These are phyloP conservation scores for Netelia inedita DNA, from an alignment of 2,888 invertebrate species.

Conservation along the genomic window DNA sequence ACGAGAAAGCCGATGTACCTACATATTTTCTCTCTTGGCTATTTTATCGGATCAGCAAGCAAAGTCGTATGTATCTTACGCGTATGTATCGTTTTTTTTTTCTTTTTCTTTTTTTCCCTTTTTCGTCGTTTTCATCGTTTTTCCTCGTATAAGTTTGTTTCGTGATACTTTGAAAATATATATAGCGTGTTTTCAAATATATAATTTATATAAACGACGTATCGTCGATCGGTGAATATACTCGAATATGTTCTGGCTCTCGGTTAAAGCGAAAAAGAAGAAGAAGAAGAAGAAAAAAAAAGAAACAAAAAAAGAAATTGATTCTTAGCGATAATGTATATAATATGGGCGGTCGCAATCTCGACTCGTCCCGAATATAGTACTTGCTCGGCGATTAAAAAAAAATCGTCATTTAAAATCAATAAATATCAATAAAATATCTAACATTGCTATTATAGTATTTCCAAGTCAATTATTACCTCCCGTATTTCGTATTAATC, in stretches of 20 bases:
- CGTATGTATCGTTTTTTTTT: constrained; percentile 33
- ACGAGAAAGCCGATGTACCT: constrained; percentile 34
- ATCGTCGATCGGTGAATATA: constrained; percentile 37
- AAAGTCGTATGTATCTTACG: constrained; percentile 57
- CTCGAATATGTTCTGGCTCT: constrained; percentile 50
- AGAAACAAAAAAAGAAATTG: constrained; percentile 5
- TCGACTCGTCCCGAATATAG: constrained; percentile 71
- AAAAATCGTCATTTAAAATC: constrained; percentile 76
- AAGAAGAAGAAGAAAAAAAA: too few relatives aligned
- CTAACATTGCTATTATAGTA: constrained; percentile 82
- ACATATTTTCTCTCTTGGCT: constrained; percentile 29
- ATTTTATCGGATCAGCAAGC: constrained; percentile 57
- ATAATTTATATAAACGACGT: constrained; percentile 47
- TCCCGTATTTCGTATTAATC: constrained; percentile 77
- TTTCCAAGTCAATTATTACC: constrained; percentile 81
- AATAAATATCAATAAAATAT: constrained; percentile 85
- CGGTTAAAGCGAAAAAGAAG: constrained; percentile 34
- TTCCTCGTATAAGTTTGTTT: constrained; percentile 36
- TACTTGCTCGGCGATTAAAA: constrained; percentile 65
- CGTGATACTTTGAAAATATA: constrained; percentile 63
- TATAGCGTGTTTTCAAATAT: constrained; percentile 53
- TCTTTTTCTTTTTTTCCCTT: not conserved
- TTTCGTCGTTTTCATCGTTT: not conserved
- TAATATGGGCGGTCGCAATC: constrained; percentile 68
- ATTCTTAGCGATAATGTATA: constrained; percentile 18